Base-by-base conservation (phyloP, 2,888 invertebrate genomes). In the Cyclophora punctaria region DNA sequence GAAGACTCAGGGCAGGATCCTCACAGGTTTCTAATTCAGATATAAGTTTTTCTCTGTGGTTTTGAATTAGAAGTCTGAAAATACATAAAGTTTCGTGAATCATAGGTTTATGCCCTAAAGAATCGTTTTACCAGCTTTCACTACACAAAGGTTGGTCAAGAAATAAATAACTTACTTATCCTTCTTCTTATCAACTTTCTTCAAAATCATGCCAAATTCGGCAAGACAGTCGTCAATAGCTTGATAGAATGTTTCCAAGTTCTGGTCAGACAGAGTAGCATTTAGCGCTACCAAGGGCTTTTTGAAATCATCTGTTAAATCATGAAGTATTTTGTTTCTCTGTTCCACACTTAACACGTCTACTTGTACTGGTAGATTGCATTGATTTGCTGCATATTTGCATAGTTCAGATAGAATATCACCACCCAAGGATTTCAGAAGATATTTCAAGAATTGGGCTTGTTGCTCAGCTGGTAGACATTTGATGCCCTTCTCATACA, bases 161-260 rank as follows among this genome's bases (percentile, higher is more conserved):
- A 20, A 20, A 20, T 20, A 20, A 20, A 20, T 20, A 20, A 78
- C 79, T 67, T 67, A 89, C 89, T 85, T 91, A 73, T 95, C 93
- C 72, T 95, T 96, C 75, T 96, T 97, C 77, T 97, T 97, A 73
- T 98, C 98, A 56, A 93, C 90, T 79, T 97, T 98, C 69, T 94
- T 95, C 56, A 96, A 80, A 61, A 95, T 93, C 91, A 96, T 93
- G 53, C 93, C 93, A 73, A 94, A 94, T 47, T 90, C 86, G 20
- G 91, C 83, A 61, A 97, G 83, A 46, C 93, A 92, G 1, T 90
- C 78, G 66, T 97, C 97, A 43, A 94, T 87, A n/a, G 92, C 89
- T 61, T 90, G 88, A 62, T 95, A 91, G 76, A 97, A 97, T 3
- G 94, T 93, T 50, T 97, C 97, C 51, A 96, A 83, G 52, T 89